Base-by-base conservation (phyloP, 2,888 invertebrate species). In the Tupiocoris notatus region DNA sequence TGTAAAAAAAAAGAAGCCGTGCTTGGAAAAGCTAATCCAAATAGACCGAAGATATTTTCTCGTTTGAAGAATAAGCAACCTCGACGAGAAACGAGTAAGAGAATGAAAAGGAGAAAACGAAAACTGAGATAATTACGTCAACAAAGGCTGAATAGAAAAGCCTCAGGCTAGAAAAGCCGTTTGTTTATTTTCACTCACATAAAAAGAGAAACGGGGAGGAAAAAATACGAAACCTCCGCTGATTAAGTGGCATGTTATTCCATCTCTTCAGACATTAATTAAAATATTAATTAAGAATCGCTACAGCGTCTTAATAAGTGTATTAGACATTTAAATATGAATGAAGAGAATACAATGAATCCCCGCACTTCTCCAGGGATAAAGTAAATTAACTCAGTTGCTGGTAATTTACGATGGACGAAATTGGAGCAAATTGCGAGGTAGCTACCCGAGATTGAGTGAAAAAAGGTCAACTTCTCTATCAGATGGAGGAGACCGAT, bases 41-140 rank as follows among this genome's bases (percentile, higher is more conserved):
- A 39, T 39, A 39, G 39, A 39, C 39, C 39, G 39, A 39, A 39
- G 39, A 39, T 39, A 39, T 39, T 39, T 39, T 39, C 39, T 39
- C 39, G 39, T 39, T 39, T 39, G 39, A 39, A 39, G 39, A 39
- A 39, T 39, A 39, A 39, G 39, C 39, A 39, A 39, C 39, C 39
- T 3, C 39, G 6, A 12, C 39, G 39, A 39, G 39, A 39, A 39
- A 39, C 39, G 39, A 39, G 39, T 39, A 39, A 39, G 39, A 39
- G 39, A 39, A 39, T 39, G 39, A 39, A 39, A 39, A 39, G 39
- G 39, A 39, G 39, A 39, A 39, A 39, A 39, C 39, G 39, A 39
- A 70, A 70, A 70, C 61, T 25, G 6, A 23, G 61, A 59, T 70
- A 70, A 70, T 70, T 70, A 59, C 61, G 59, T 70, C 70, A 70